Conservation (phyloP, 2,113 vertebrate species). For the Glaucomys volans region DNA sequence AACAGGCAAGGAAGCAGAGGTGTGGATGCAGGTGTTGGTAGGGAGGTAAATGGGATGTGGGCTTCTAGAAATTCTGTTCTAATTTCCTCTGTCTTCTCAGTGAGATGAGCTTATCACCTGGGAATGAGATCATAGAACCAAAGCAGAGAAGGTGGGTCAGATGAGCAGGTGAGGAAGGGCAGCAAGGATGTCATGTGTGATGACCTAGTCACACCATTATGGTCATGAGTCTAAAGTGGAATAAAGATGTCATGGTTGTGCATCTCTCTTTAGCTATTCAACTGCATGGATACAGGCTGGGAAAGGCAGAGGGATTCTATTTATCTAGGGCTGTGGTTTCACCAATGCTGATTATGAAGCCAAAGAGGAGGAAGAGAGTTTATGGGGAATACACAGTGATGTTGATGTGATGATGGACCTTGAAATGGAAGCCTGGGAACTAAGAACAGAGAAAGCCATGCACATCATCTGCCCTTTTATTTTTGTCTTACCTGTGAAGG, state of each 20-base stretch:
- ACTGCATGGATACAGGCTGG: neutral
- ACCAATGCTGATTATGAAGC: neutral
- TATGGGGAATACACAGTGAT: neutral
- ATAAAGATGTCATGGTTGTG: neutral
- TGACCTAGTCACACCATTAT: neutral
- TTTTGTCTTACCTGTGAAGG: conserved; percentile 13
- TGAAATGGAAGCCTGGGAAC: neutral
- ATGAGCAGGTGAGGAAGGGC: neutral
- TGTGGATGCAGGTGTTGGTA: neutral
- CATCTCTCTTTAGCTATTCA: neutral
- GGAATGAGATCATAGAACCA: neutral
- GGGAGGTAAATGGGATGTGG: neutral
- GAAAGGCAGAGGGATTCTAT: conserved; percentile 49
- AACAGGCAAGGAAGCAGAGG: neutral
- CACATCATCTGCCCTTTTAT: neutral
- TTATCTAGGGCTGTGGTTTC: neutral
- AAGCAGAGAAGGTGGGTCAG: neutral
- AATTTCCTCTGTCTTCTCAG: neutral
- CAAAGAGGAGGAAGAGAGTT: neutral
- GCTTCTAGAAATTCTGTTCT: conserved; percentile 47
- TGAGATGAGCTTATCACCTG: neutral
- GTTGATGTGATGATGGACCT: conserved; percentile 5
- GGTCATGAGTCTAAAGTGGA: neutral
- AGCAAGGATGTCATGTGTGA: neutral
- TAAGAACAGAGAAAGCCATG: neutral